Conservation (phyloP, 2,888 invertebrate genomes). For the Emmelina monodactyla region DNA sequence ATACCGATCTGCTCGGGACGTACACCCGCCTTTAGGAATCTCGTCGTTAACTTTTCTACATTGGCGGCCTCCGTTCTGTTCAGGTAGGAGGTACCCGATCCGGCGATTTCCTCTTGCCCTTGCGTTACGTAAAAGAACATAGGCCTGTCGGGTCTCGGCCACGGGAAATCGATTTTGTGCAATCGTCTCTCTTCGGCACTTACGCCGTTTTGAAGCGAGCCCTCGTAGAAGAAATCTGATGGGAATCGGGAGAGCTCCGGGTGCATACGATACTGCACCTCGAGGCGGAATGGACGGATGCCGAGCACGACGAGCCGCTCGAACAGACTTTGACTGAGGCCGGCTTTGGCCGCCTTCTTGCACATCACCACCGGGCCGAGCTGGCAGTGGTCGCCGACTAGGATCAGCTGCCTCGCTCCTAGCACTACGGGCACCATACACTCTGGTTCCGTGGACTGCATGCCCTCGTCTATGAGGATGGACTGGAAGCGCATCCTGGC, state of each 20-base stretch:
- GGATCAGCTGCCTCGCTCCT: conserved; percentile 94
- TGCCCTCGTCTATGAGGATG: conserved; percentile 96
- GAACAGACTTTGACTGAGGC: conserved; percentile 95
- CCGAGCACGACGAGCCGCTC: conserved; percentile 97
- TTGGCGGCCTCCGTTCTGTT: conserved; percentile 98
- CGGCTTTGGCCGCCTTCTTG: conserved; percentile 97
- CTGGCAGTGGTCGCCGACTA: conserved; percentile 99
- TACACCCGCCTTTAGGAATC: conserved; percentile 93
- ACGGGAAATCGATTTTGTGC: conserved; percentile 93
- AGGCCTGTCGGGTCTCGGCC: conserved; percentile 95
- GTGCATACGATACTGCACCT: conserved; percentile 99
- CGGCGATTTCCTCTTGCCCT: conserved; percentile 98
- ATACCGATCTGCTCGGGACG: conserved; percentile 98
- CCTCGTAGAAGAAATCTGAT: conserved; percentile 99
- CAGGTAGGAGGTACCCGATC: conserved; percentile 97
- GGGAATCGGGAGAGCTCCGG: conserved; percentile 97
- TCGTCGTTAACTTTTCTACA: conserved; percentile 96
- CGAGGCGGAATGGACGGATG: conserved; percentile 94
- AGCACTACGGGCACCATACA: conserved; percentile 99
- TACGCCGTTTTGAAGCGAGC: conserved; percentile 98
- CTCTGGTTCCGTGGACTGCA: conserved; percentile 97
- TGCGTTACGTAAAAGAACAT: conserved; percentile 99
- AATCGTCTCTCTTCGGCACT: conserved; percentile 94
- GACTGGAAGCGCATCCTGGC: conserved; percentile 93
- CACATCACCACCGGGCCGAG: conserved; percentile 99